These are phyloP conservation scores for Brachycybe producta DNA, from an alignment of 2,888 invertebrate species.

Conservation along the genomic window DNA sequence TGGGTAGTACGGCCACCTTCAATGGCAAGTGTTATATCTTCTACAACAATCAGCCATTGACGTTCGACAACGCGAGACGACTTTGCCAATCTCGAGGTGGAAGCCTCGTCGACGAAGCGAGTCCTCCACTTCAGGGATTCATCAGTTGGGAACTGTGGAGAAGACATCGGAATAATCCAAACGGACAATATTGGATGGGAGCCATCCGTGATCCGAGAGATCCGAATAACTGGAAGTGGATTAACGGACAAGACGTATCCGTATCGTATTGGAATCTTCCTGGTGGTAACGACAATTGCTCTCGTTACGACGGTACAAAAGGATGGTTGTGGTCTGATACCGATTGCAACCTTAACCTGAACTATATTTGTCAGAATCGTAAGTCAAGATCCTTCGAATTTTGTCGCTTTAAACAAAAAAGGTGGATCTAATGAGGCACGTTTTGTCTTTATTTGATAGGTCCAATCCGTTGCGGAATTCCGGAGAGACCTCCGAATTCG, in stretches of 20 bases:
- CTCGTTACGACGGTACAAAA: constrained; percentile 79
- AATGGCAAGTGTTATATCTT: constrained; percentile 92
- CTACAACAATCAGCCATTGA: constrained; percentile 70
- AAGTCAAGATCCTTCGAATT: constrained; percentile 41
- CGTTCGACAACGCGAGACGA: constrained; percentile 61
- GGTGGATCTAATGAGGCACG: not conserved
- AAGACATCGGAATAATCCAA: constrained; percentile 74
- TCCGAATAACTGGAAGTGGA: constrained; percentile 73
- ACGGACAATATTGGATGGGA: constrained; percentile 91
- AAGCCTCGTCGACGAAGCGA: constrained; percentile 77
- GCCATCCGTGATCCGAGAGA: constrained; percentile 70
- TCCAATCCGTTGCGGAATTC: constrained; percentile 78
- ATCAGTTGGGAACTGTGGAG: constrained; percentile 91
- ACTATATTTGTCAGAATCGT: constrained; percentile 90
- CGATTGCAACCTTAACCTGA: constrained; percentile 65
- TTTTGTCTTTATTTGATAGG: constrained; percentile 44
- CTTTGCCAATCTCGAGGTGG: constrained; percentile 73
- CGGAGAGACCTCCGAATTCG: constrained; percentile 85
- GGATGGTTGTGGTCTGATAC: constrained; percentile 93
- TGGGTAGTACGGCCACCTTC: constrained; percentile 82
- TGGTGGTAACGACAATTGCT: constrained; percentile 68
- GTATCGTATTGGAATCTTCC: constrained; percentile 87
- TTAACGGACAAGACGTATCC: constrained; percentile 67
- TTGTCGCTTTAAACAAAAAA: not conserved
- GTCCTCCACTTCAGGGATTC: constrained; percentile 84